Base-by-base conservation (phyloP, 2,113 vertebrate genomes). In the Eonycteris spelaea region DNA sequence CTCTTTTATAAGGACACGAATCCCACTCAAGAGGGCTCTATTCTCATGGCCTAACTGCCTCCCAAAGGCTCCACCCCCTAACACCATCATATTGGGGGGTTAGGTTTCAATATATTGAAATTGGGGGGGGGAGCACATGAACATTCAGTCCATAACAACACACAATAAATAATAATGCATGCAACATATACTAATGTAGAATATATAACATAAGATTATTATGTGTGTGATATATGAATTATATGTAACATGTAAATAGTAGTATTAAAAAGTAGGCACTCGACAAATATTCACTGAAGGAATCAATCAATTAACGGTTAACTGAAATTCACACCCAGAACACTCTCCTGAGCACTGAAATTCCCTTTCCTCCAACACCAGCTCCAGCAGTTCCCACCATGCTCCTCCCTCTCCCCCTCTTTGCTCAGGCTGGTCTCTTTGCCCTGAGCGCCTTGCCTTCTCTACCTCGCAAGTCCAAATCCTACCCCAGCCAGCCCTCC, bases 331-430 rank as follows among this genome's bases (percentile, higher is more conserved):
- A 7, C 9, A 26, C n/a, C 68, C 43, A 26, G n/a, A 53, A 35
- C 38, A 59, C 26, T 33, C 40, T 40, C 33, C 43, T 8, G 40
- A 83, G n/a, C 43, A 2, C 24, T 48, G 18, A 40, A 2, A 48
- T n/a, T 19, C 7, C 57, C 19, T 48, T 21, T 12, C 40, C 55
- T 75, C 30, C 30, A 2, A 0, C 40, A 28, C 33, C 71, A 63
- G 33, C 57, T 71, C 40, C 57, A 3, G 28, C 22, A 19, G n/a
- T 6, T n/a, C 55, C 8, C 30, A 7, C 53, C 87, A 40, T 1
- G 3, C 10, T 45, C 55, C 57, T 12, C n/a, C 14, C 21, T 0
- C 57, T 26, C 57, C 2, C 0, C 22, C 14, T 14, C 13, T 18
- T 33, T 16, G 21, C 40, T 59, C 33, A 48, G 2, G 30, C 86